These are phyloP conservation scores for Neuroterus valhalla DNA, from an alignment of 1,140 invertebrate genomes.

Conservation along the genomic window DNA sequence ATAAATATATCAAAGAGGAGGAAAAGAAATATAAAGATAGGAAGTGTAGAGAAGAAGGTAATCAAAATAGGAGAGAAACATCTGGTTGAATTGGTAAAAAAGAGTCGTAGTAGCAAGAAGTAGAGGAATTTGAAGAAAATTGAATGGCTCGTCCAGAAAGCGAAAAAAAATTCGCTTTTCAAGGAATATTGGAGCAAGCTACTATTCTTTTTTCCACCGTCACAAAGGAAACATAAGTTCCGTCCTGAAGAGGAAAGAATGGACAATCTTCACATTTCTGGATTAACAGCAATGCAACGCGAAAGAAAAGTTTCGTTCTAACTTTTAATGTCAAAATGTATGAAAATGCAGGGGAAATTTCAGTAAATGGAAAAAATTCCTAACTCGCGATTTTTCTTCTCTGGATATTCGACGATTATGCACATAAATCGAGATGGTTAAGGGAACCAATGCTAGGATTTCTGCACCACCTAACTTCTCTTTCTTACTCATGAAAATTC, in stretches of 20 bases:
- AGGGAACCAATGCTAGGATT: slow-evolving; percentile 16
- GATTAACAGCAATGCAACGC: too few relatives aligned
- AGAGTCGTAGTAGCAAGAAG: too few relatives aligned
- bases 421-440: slow-evolving; percentile 19
- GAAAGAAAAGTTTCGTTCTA: not conserved
- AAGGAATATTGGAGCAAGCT: too few relatives aligned
- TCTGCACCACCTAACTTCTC: slow-evolving; percentile 1
- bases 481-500: slow-evolving; percentile 7
- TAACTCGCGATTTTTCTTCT: slow-evolving; percentile 8
- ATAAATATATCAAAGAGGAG: too few relatives aligned
- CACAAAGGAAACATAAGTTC: not conserved
- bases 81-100: too few relatives aligned
- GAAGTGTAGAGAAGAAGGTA: too few relatives aligned
- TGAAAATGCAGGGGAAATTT: not conserved
- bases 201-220: too few relatives aligned
- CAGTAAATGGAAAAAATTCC: not conserved
- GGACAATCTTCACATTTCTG: not conserved
- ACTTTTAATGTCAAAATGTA: not conserved
- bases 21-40: too few relatives aligned
- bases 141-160: too few relatives aligned
- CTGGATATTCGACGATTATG: slow-evolving; percentile 22
- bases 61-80: too few relatives aligned
- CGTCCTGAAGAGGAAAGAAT: not conserved
- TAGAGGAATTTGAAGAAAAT: too few relatives aligned
- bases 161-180: too few relatives aligned